Conservation (phyloP, 2,113 vertebrate species). For the Xiphophorus maculatus region DNA sequence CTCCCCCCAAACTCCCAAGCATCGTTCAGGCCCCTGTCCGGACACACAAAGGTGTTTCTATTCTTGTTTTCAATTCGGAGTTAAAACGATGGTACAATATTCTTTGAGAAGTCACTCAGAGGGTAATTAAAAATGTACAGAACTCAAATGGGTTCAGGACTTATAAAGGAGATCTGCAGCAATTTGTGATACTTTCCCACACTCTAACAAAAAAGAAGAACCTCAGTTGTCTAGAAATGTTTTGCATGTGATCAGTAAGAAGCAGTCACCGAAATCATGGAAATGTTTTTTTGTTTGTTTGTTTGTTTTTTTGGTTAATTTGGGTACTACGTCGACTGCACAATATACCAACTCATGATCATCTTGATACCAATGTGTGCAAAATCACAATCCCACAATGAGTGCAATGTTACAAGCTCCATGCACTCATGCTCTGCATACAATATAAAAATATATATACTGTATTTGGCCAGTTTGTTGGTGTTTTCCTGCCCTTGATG, state of each 20-base stretch:
- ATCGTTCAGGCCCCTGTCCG: slow-evolving; percentile 42
- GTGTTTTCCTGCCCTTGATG: not conserved
- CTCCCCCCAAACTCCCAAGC: slow-evolving; percentile 52
- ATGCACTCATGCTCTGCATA: not conserved
- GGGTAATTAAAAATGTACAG: slow-evolving; percentile 30
- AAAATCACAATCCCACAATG: not conserved
- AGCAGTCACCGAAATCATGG: not conserved
- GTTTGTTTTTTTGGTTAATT: no score
- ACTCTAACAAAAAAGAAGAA: not conserved
- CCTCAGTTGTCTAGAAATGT: no score
- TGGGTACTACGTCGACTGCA: no score
- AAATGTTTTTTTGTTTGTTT: no score
- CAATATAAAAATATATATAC: no score
- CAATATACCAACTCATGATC: no score
- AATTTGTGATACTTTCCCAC: not conserved
- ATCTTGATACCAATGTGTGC: not conserved
- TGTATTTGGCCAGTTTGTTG: not conserved
- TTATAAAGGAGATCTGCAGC: not conserved
- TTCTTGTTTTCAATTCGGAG: slow-evolving; percentile 52
- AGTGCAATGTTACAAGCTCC: not conserved
- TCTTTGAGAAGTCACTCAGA: slow-evolving; percentile 11
- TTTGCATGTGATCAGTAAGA: not conserved
- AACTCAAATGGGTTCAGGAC: not conserved
- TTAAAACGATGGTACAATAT: slow-evolving; percentile 29
- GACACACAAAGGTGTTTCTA: slow-evolving; percentile 55